phyloP scores from a whole-genome alignment of 1,140 invertebrate species.

The Drosophila tropicalis region DNA sequence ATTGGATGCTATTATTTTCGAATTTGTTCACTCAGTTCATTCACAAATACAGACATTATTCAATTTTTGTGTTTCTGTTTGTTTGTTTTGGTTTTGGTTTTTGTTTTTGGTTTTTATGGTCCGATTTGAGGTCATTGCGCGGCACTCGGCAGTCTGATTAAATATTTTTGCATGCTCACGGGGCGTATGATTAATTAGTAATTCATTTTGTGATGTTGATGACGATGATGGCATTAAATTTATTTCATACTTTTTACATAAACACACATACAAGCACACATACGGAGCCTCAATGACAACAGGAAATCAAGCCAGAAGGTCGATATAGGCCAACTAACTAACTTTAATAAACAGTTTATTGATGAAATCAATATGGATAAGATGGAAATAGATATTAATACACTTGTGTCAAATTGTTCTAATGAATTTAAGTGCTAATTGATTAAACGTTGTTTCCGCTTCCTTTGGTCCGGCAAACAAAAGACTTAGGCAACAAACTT shows the following conservation, averaged over 20 bases:
- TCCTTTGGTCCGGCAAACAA: constrained; percentile 51
- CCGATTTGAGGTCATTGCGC: constrained; percentile 58
- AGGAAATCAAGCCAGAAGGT: constrained; percentile 63
- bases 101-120: constrained; percentile 13
- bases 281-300: constrained; percentile 37
- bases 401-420: constrained; percentile 20
- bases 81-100: constrained; percentile 22
- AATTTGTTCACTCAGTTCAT: constrained; percentile 58
- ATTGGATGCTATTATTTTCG: constrained; percentile 67
- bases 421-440: constrained; percentile 12
- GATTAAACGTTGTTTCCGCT: constrained; percentile 28
- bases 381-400: constrained; percentile 39
- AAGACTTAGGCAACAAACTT: constrained; percentile 74
- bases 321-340: constrained; percentile 32
- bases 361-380: not conserved
- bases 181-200: constrained; percentile 72
- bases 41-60: constrained; percentile 69
- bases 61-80: constrained; percentile 46
- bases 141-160: constrained; percentile 34
- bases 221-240: constrained; percentile 24
- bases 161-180: constrained; percentile 69
- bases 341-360: constrained; percentile 33
- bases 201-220: constrained; percentile 53
- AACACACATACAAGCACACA: constrained; percentile 14
- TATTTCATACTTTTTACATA: constrained; percentile 49